Conservation (phyloP, 2,888 invertebrate species). For the Acleris sparsana region DNA sequence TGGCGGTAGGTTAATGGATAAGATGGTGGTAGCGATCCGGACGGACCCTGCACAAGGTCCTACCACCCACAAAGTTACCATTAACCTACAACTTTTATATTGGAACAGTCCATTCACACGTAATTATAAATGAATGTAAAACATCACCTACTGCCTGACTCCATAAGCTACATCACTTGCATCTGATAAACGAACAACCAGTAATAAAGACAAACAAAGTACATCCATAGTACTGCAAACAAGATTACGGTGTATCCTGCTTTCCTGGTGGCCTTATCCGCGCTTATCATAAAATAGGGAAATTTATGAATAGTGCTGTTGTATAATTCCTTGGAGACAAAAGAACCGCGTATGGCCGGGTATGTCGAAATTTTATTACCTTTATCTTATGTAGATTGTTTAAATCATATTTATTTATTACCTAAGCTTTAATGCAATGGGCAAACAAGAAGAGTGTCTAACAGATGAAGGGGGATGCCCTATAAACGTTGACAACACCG, state of each 20-base stretch:
- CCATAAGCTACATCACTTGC: neutral
- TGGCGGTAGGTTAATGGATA: no score
- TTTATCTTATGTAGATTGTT: neutral
- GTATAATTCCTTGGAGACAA: constrained; percentile 48
- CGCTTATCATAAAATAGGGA: constrained; percentile 66
- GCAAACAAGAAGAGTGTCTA: neutral
- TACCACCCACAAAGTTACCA: no score
- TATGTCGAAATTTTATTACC: constrained; percentile 23
- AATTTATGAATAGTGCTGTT: constrained; percentile 72
- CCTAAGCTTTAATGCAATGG: neutral
- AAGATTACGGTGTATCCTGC: constrained; percentile 81
- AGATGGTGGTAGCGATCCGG: no score
- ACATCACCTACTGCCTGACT: neutral
- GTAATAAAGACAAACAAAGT: constrained; percentile 63
- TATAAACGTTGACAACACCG: no score
- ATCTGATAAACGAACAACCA: constrained; percentile 43
- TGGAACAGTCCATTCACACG: no score
- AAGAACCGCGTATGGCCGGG: constrained; percentile 51
- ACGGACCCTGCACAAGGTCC: no score
- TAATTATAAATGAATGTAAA: no score
- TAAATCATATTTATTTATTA: constrained; percentile 1
- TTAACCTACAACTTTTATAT: no score
- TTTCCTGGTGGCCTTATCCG: constrained; percentile 76
- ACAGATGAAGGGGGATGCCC: neutral
- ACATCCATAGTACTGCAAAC: constrained; percentile 60